These are phyloP conservation scores for Stenurella melanura DNA, from an alignment of 2,888 invertebrate species.

Conservation along the genomic window DNA sequence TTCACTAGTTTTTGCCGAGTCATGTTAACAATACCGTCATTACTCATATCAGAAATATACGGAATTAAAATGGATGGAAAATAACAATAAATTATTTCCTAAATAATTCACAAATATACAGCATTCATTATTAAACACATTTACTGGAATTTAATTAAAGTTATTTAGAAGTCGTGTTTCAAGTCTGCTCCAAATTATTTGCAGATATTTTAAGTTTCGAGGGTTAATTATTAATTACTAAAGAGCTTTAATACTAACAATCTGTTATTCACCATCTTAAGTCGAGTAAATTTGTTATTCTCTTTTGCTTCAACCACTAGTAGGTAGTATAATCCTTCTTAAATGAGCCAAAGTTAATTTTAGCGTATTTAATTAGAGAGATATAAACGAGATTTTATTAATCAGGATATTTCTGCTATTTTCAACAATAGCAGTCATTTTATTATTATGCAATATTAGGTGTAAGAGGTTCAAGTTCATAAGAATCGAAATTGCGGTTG, in stretches of 20 bases:
- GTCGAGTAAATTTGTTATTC: constrained; percentile 5
- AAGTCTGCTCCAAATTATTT: not conserved
- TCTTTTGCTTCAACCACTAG: not conserved
- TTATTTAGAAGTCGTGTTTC: not conserved
- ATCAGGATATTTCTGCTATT: too few relatives aligned
- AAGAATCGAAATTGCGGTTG: too few relatives aligned
- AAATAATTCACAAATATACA: not conserved
- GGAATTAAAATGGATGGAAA: not conserved
- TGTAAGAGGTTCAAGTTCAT: too few relatives aligned
- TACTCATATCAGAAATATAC: not conserved
- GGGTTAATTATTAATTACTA: not conserved
- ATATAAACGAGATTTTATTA: not conserved
- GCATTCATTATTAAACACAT: not conserved
- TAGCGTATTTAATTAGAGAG: not conserved
- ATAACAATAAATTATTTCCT: too few relatives aligned
- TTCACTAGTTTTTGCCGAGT: not conserved
- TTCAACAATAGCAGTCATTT: too few relatives aligned
- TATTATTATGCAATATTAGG: too few relatives aligned
- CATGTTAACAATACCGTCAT: not conserved
- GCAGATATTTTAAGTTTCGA: not conserved
- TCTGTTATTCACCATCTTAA: not conserved
- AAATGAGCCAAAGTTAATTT: not conserved
- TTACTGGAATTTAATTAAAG: not conserved
- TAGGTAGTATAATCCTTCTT: not conserved
- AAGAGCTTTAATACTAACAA: not conserved